These are phyloP conservation scores for Aporophyla nigra DNA, from an alignment of 2,888 invertebrate species.

Conservation along the genomic window DNA sequence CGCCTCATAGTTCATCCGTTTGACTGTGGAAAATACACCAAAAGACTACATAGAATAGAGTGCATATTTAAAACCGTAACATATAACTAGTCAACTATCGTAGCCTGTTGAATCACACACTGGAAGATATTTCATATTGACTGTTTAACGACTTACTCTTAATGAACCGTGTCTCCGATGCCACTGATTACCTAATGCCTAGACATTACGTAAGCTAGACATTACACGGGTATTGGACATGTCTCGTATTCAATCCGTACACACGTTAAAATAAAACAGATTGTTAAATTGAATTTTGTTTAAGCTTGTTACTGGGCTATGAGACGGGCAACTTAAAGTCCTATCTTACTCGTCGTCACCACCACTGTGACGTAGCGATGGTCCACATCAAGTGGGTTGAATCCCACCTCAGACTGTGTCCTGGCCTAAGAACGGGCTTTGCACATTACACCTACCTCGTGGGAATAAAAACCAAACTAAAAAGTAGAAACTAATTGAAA, in stretches of 20 bases:
- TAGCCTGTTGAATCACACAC: constrained; percentile 15
- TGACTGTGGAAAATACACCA: not conserved
- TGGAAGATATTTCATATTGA: constrained; percentile 41
- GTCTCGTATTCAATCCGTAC: constrained; percentile 19
- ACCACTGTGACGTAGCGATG: too few relatives aligned
- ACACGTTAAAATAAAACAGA: constrained; percentile 6
- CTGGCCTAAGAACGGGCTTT: too few relatives aligned
- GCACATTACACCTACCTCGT: too few relatives aligned
- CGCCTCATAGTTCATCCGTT: not conserved
- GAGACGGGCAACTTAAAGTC: too few relatives aligned
- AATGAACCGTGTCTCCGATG: constrained; percentile 53
- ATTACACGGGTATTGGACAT: constrained; percentile 9
- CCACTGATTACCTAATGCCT: constrained; percentile 44
- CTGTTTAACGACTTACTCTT: constrained; percentile 45
- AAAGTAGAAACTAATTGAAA: too few relatives aligned
- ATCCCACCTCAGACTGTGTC: too few relatives aligned
- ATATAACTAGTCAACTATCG: not conserved
- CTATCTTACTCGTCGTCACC: too few relatives aligned
- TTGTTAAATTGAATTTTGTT: constrained; percentile 14
- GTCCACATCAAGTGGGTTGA: too few relatives aligned
- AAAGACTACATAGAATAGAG: not conserved
- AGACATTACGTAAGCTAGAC: constrained; percentile 45
- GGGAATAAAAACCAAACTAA: too few relatives aligned
- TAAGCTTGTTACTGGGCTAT: not conserved
- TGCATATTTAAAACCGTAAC: constrained; percentile 25